Conservation (phyloP, 2,888 invertebrate genomes). For the Laothoe populi region DNA sequence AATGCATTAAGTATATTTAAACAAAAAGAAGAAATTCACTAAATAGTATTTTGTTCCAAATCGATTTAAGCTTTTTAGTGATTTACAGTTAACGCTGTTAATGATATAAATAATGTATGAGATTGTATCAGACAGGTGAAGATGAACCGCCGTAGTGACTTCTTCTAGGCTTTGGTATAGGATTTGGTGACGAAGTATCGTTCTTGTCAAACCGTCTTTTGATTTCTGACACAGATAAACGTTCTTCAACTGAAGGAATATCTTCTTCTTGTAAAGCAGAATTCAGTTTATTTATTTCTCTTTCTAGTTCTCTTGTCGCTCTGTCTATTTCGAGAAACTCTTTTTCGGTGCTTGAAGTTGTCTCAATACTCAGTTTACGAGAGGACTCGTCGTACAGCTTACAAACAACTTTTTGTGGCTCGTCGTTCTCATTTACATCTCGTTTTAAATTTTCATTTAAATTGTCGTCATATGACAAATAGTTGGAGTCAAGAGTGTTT, state of each 20-base stretch:
- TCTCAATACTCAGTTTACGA: constrained; percentile 72
- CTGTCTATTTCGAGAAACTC: constrained; percentile 79
- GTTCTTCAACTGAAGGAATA: constrained; percentile 54
- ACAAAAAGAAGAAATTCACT: no score
- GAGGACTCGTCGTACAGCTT: constrained; percentile 66
- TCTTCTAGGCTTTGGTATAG: constrained; percentile 85
- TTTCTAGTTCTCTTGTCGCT: constrained; percentile 74
- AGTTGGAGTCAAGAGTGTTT: constrained; percentile 61
- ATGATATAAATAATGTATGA: background rate
- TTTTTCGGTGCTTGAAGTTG: constrained; percentile 76
- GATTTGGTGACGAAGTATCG: constrained; percentile 79
- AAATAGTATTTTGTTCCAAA: no score
- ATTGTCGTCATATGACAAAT: constrained; percentile 71
- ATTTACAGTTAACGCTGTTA: constrained; percentile 4
- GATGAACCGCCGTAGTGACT: constrained; percentile 72
- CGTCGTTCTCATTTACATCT: constrained; percentile 69
- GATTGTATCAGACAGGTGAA: constrained; percentile 45
- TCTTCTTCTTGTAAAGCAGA: constrained; percentile 77
- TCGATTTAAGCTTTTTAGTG: background rate
- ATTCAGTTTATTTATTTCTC: constrained; percentile 77
- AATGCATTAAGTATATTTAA: no score
- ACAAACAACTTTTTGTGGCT: constrained; percentile 73
- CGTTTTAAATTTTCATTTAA: constrained; percentile 61
- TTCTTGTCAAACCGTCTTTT: constrained; percentile 82
- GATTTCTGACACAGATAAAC: constrained; percentile 76